phyloP scores from a whole-genome alignment of 1,140 invertebrate species.

The Hycleus phaleratus region DNA sequence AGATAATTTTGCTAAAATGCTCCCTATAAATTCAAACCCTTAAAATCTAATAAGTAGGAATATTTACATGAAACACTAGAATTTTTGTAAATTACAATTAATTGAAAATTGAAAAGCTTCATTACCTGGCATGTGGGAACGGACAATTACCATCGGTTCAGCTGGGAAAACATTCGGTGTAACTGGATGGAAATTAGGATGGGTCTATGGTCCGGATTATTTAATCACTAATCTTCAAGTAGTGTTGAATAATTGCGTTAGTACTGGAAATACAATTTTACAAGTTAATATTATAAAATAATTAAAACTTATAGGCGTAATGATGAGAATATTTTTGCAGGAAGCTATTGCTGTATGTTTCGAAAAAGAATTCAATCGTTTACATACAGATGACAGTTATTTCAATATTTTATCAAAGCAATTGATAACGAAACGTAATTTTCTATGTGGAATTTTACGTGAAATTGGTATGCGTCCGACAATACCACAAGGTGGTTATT shows the following conservation, averaged over 20 bases:
- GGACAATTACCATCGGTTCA: slow-evolving; percentile 94
- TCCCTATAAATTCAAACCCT: too few species aligned
- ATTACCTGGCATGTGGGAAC: slow-evolving; percentile 95
- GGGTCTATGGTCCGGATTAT: slow-evolving; percentile 83
- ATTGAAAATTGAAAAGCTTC: slow-evolving; percentile 48
- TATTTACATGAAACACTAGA: too few species aligned
- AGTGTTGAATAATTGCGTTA: slow-evolving; percentile 92
- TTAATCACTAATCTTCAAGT: slow-evolving; percentile 75
- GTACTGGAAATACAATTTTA: slow-evolving; percentile 68
- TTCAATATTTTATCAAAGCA: slow-evolving; percentile 71
- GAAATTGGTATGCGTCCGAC: slow-evolving; percentile 85
- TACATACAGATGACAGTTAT: slow-evolving; percentile 75
- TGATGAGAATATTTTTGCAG: slow-evolving; percentile 48
- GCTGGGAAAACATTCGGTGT: slow-evolving; percentile 97
- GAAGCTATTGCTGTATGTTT: slow-evolving; percentile 89
- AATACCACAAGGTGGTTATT: slow-evolving; percentile 93
- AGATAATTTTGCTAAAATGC: too few species aligned
- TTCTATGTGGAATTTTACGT: slow-evolving; percentile 65
- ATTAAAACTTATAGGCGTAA: too few species aligned
- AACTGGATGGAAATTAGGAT: slow-evolving; percentile 97
- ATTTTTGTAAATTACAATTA: too few species aligned
- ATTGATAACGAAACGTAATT: slow-evolving; percentile 77
- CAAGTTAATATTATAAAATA: too few species aligned
- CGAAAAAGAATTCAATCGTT: slow-evolving; percentile 71
- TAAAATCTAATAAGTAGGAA: too few species aligned